A percentile compares a stretch with the other conserved stretches of the same genome.
Conservation (phyloP, 2,888 invertebrate species). For the Brachyptera putata region DNA sequence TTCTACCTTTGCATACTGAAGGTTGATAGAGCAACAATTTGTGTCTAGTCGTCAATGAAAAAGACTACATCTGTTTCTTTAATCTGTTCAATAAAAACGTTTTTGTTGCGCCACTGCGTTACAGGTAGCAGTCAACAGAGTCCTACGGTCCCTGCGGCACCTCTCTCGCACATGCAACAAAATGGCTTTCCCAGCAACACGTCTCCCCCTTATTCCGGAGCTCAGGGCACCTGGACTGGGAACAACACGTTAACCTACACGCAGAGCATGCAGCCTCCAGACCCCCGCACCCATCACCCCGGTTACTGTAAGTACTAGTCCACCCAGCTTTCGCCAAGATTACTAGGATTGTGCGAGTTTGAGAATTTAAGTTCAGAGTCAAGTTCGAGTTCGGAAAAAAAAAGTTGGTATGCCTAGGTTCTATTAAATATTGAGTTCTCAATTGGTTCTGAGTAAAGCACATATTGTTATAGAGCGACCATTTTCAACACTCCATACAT, state of each 20-base stretch:
- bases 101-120: too few species aligned
- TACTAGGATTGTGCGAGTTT: too few species aligned
- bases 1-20: too few species aligned
- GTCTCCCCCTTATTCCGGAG: slow-evolving; percentile 39
- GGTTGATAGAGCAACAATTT: too few species aligned
- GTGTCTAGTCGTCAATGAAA: too few species aligned
- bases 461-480: too few species aligned
- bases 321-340: neutral
- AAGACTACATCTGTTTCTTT: neutral
- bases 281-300: slow-evolving; percentile 58
- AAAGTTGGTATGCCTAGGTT: too few species aligned
- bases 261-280: slow-evolving; percentile 78
- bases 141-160: slow-evolving; percentile 39
- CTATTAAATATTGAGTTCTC: too few species aligned
- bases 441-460: too few species aligned
- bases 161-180: slow-evolving; percentile 38
- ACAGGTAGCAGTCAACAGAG: slow-evolving; percentile 25
- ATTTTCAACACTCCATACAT: too few species aligned
- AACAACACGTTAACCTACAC: slow-evolving; percentile 90
- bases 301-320: slow-evolving; percentile 61
- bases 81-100: neutral
- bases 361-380: too few species aligned
- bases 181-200: slow-evolving; percentile 30
- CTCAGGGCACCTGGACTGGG: slow-evolving; percentile 77
- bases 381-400: too few species aligned